Percentiles rank a stretch among this genome's conserved stretches.
phyloP scores from a whole-genome alignment of 2,888 invertebrate species.

The Lasioglossum vierecki region DNA sequence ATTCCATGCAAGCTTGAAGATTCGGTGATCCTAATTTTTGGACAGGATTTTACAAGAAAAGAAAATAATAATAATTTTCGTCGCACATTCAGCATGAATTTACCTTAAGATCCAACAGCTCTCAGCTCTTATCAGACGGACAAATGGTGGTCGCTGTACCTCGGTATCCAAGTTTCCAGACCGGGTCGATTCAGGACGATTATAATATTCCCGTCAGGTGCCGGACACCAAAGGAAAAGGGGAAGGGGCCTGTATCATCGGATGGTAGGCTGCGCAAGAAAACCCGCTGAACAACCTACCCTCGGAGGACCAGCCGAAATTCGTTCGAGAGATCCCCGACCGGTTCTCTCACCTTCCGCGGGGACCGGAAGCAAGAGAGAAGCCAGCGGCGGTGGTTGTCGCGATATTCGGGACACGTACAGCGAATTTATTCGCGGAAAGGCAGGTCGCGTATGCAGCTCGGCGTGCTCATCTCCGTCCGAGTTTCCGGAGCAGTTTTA shows the following conservation, averaged over 20 bases:
- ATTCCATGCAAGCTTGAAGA: no score
- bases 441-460: constrained; percentile 73
- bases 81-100: background rate
- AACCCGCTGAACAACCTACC: background rate
- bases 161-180: background rate
- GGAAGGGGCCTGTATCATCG: constrained; percentile 26
- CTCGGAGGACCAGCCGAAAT: constrained; percentile 45
- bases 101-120: background rate
- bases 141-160: background rate
- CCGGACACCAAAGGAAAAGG: constrained; percentile 50
- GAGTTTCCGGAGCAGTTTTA: constrained; percentile 74
- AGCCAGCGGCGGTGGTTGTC: constrained; percentile 36
- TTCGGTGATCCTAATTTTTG: no score
- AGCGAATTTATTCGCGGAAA: constrained; percentile 80
- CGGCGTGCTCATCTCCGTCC: constrained; percentile 69
- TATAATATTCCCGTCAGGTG: constrained; percentile 67
- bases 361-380: constrained; percentile 60
- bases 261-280: constrained; percentile 41
- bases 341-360: constrained; percentile 44
- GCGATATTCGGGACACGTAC: constrained; percentile 80
- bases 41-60: no score
- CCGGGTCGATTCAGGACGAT: constrained; percentile 36
- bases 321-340: constrained; percentile 29
- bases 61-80: no score
- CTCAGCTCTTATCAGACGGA: background rate